Conservation (phyloP, 2,888 invertebrate species). For the Papilio gigon region DNA sequence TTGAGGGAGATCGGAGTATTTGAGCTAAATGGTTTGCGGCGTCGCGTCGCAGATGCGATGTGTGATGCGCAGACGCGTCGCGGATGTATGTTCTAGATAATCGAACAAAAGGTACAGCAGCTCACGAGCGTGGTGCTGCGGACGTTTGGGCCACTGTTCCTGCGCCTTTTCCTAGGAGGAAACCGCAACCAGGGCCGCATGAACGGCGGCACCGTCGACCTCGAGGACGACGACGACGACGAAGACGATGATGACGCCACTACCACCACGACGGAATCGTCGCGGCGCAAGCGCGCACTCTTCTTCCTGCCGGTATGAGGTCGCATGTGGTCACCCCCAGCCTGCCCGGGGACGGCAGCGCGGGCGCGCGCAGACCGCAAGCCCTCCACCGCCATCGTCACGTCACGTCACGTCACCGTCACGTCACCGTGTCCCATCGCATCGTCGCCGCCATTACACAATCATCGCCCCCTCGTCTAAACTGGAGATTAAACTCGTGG, state of each 20-base stretch:
- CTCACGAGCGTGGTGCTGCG: constrained; percentile 88
- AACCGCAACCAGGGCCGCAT: constrained; percentile 71
- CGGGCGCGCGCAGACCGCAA: constrained; percentile 68
- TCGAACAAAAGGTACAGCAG: constrained; percentile 90
- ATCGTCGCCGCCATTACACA: constrained; percentile 48
- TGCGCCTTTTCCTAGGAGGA: constrained; percentile 83
- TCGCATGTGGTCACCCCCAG: constrained; percentile 72
- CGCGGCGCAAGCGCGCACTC: constrained; percentile 65
- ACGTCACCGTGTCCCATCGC: constrained; percentile 48
- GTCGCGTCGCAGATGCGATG: no score
- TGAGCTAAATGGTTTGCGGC: constrained; percentile 15
- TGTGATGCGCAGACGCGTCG: no score
- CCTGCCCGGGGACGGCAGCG: constrained; percentile 78
- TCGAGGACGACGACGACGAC: constrained; percentile 80
- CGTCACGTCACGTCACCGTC: constrained; percentile 48
- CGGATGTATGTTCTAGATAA: constrained; percentile 83
- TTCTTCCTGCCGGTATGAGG: constrained; percentile 73
- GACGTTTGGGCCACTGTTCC: constrained; percentile 88
- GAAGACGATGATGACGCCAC: constrained; percentile 83
- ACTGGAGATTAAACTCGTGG: constrained; percentile 26
- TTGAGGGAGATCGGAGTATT: background rate
- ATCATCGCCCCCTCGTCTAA: constrained; percentile 43
- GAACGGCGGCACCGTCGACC: constrained; percentile 68
- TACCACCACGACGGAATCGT: constrained; percentile 49
- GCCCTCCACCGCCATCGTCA: constrained; percentile 52